Conservation (phyloP, 2,888 invertebrate species). For the Dynastes hyllus region DNA sequence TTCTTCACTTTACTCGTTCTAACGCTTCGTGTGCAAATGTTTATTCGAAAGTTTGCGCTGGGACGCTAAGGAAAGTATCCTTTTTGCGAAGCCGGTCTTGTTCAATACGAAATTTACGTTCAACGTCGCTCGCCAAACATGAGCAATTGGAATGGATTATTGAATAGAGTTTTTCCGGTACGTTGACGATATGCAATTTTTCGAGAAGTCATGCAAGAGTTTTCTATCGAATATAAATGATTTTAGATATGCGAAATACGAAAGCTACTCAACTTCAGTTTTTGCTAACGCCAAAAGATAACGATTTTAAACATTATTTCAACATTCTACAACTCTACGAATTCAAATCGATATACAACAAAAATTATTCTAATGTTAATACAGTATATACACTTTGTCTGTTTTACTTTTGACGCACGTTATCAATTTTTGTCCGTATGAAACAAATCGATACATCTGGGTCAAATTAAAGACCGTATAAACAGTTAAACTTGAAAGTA, state of each 20-base stretch:
- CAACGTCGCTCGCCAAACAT: slow-evolving; percentile 17
- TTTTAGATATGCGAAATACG: not conserved
- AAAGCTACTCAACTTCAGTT: not conserved
- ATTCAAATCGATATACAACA: too few relatives aligned
- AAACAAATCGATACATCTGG: too few relatives aligned
- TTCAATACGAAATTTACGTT: slow-evolving; percentile 31
- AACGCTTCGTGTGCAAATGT: slow-evolving; percentile 24
- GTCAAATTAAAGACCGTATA: too few relatives aligned
- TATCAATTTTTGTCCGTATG: too few relatives aligned
- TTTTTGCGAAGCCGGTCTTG: not conserved
- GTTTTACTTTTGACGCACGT: too few relatives aligned
- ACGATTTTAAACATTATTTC: not conserved
- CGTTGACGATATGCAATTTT: slow-evolving; percentile 12
- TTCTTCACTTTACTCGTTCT: slow-evolving; percentile 8
- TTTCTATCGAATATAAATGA: not conserved
- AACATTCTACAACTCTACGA: too few relatives aligned
- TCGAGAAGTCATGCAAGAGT: slow-evolving; percentile 3
- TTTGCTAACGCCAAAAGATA: not conserved
- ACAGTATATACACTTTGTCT: too few relatives aligned
- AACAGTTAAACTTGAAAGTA: too few relatives aligned
- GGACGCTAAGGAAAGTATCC: not conserved
- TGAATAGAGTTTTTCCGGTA: slow-evolving; percentile 12
- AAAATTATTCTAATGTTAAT: too few relatives aligned
- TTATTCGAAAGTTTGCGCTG: slow-evolving; percentile 21
- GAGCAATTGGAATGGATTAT: slow-evolving; percentile 25